Evolutionary conservation across 2,113 vertebrate genomes (phyloP), one percentile per base, ranked within the genome.

Genomic region (Columbina picui): DNA sequence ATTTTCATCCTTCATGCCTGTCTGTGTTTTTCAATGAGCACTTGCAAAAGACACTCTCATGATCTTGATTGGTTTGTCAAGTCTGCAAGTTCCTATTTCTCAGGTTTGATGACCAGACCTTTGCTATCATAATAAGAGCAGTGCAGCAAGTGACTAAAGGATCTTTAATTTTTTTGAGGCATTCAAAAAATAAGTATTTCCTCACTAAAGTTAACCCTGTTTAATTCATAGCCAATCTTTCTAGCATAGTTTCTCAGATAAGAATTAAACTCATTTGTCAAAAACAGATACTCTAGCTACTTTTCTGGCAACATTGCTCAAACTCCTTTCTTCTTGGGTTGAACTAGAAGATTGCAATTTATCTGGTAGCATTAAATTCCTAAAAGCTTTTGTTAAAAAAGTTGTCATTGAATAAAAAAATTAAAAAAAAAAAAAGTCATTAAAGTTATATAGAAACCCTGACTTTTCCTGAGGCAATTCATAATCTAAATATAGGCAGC

Each of bases 191-290:
- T 39, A 89, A 68, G n/a, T 36, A 87, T 91, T 95, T 96, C 49
- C 57, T 85, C 32, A 77, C 80, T 89, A 71, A 84, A 91, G 69
- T 75, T 95, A 95, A 95, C 93, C 63, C 70, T 91, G 57, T 68
- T 96, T 97, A 97, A 96, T 91, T 97, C 91, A 71, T 84, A 90
- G 65, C 68, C 90, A 73, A 56, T 75, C 22, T 67, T 25, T 63
- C 52, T 89, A 90, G 84, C 78, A 56, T 41, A 84, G 49, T 69
- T 80, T 93, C 85, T 91, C 60, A 89, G 80, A 87, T 82, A 89
- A 96, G 89, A 96, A 80, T 91, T 93, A 96, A 94, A 95, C 17
- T 93, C 82, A 71, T 97, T 57, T 92, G 56, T 65, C 89, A 96
- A 94, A 95, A 53, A 60, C 70, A 91, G 96, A 97, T 94, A 74